These are phyloP conservation scores for Muscicapa striata DNA, from an alignment of 2,797 vertebrate species.

Conservation along the genomic window DNA sequence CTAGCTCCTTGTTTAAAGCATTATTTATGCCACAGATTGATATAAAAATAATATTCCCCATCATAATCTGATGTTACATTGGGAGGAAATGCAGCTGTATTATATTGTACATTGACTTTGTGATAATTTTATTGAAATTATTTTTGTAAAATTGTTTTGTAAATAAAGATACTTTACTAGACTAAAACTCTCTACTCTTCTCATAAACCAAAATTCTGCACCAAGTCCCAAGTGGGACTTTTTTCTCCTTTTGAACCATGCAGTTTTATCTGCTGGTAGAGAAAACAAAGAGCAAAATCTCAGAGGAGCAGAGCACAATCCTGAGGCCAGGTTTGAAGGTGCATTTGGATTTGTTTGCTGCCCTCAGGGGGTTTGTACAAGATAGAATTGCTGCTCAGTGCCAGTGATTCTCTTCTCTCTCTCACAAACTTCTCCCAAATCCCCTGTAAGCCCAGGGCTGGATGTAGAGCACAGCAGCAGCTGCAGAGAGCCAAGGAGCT, in stretches of 20 bases:
- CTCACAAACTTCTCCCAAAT: background rate
- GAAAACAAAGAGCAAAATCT: background rate
- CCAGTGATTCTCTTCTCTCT: background rate
- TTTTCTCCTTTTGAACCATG: background rate
- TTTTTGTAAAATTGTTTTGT: constrained; percentile 82
- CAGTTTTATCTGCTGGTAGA: background rate
- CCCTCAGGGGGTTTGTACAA: background rate
- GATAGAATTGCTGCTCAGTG: background rate
- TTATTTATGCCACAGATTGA: constrained; percentile 68
- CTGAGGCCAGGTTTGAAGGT: background rate
- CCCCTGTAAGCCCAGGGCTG: background rate
- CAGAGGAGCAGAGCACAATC: background rate
- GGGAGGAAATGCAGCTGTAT: constrained; percentile 69
- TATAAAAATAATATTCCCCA: constrained; percentile 62
- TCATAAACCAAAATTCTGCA: background rate
- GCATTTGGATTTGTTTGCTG: background rate
- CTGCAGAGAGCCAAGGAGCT: background rate
- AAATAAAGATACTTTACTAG: constrained; percentile 72
- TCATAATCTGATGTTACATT: constrained; percentile 37
- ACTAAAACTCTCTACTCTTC: background rate
- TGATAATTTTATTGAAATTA: constrained; percentile 81
- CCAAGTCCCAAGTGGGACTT: background rate
- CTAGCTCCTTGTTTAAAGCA: constrained; percentile 49
- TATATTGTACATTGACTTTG: constrained; percentile 80
- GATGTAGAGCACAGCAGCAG: background rate